Base-by-base conservation (phyloP, 2,888 invertebrate species). In the Embidobia sp. region DNA sequence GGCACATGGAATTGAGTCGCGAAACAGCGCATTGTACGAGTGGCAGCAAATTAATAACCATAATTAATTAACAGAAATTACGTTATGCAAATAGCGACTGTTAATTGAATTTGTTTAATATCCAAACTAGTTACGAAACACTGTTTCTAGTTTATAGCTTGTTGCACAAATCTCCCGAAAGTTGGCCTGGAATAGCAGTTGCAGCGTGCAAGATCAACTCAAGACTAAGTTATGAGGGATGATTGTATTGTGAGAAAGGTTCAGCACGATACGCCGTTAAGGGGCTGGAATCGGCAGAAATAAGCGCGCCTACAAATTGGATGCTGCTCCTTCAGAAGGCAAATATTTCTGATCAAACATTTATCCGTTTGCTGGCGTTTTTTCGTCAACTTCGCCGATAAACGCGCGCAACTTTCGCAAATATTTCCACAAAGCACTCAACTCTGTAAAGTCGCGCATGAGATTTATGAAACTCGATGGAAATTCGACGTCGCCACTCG, bases 101-200 rank as follows among this genome's bases (percentile, higher is more conserved):
- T 33, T 67, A 67, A 67, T 67, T 53, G 46, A 67, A 55, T 67
- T 67, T 53, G 26, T 67, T 46, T 67, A 55, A 67, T 67, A 55
- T 55, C 37, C 16, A 55, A 46, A 67, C 46, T 55, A 37, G 55
- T 37, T 46, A 37, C 19, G 37, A 5, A 67, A 48, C 37, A 67
- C 6, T 10, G 46, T 66, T 46, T 46, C 53, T 27, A 46, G 44
- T 66, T 53, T 42, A 18, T 11, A 46, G 11, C 49, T 48, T 27
- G 35, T 35, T 46, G 53, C 26, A 26, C 27, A 53, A 66, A 51
- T 64, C 33, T 18, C 19, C 19, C 53, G 44, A 55, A 66, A 66
- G 53, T 66, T 35, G 26, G 4, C 37, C 29, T 63, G 63, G 27
- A 29, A 18, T 49, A 49, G 27, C 37, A 46, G 53, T 53, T 35